A percentile compares a stretch with the other conserved stretches of the same genome.
Conservation (phyloP, 2,113 vertebrate genomes). For the Myiozetetes cayanensis region DNA sequence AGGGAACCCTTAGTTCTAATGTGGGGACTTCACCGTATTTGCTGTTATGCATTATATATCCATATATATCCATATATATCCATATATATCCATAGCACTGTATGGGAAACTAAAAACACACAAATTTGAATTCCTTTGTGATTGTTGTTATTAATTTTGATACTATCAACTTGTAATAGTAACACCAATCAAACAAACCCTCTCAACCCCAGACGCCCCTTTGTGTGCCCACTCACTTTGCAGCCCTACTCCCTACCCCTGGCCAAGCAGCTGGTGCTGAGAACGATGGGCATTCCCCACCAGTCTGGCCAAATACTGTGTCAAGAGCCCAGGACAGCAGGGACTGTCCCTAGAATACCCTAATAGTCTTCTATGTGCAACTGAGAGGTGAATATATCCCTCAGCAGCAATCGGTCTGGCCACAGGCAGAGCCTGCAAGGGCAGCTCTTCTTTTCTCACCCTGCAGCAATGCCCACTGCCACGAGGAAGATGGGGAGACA, state of each 20-base stretch:
- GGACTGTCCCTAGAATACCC: background rate
- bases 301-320: background rate
- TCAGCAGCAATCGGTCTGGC: background rate
- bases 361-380: background rate
- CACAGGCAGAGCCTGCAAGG: background rate
- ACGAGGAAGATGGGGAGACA: background rate
- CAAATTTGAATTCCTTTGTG: background rate
- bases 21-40: background rate
- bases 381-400: accelerated
- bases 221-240: accelerated
- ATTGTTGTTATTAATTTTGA: background rate
- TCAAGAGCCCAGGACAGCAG: background rate
- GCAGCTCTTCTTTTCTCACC: background rate
- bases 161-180: background rate
- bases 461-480: background rate
- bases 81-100: background rate
- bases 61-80: too few relatives aligned
- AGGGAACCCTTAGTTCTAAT: background rate
- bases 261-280: background rate
- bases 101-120: background rate
- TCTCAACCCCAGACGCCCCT: background rate
- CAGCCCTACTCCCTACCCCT: background rate
- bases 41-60: background rate
- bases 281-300: background rate
- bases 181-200: background rate